Evolutionary conservation across 2,113 vertebrate genomes (phyloP).

Genomic region (Hipposideros armiger): DNA sequence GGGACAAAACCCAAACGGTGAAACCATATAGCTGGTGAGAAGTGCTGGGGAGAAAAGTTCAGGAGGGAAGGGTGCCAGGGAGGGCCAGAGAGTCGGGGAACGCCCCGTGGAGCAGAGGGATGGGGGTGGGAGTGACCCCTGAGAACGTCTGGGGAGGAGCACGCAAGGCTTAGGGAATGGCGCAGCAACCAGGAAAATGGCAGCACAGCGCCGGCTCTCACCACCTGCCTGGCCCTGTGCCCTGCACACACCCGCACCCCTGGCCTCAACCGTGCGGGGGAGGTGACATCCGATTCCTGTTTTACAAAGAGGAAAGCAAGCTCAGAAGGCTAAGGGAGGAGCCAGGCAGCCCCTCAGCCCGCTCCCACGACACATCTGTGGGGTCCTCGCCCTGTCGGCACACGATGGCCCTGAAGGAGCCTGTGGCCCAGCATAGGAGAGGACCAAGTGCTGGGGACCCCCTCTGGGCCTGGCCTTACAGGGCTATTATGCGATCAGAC

Average conservation of each 20-base stretch:
- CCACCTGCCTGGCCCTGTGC: not conserved
- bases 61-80: not conserved
- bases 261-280: not conserved
- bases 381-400: not conserved
- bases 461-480: not conserved
- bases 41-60: not conserved
- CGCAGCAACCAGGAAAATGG: not conserved
- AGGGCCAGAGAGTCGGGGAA: not conserved
- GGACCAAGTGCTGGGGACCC: not conserved
- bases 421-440: not conserved
- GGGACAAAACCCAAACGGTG: not conserved
- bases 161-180: not conserved
- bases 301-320: not conserved
- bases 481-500: not conserved
- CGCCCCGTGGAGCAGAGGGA: not conserved
- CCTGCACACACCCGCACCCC: not conserved
- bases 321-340: not conserved
- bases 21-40: not conserved
- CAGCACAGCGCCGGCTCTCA: fast-evolving
- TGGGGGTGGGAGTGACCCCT: not conserved
- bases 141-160: not conserved
- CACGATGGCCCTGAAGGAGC: not conserved
- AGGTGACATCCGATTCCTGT: too few species aligned
- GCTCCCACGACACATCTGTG: fast-evolving
- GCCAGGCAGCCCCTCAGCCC: not conserved